These are phyloP conservation scores for Caenorhabditis japonica DNA, from an alignment of 2,888 invertebrate genomes.

Conservation along the genomic window DNA sequence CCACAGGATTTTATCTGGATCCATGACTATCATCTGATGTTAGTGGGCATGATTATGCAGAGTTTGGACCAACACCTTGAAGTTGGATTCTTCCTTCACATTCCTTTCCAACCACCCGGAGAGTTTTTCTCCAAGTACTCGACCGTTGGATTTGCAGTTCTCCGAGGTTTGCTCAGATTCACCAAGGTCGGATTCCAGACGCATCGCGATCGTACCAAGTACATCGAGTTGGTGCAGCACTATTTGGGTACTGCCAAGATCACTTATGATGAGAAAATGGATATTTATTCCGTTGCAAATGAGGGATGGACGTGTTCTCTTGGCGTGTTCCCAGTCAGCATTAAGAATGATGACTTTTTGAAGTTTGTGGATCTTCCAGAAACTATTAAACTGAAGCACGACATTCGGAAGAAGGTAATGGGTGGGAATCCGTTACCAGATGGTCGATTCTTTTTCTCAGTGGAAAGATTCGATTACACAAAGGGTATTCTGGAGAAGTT, in stretches of 20 bases:
- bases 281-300: constrained; percentile 68
- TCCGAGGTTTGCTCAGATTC: constrained; percentile 90
- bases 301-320: constrained; percentile 76
- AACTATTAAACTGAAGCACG: constrained; percentile 61
- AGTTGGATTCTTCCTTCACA: constrained; percentile 92
- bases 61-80: constrained; percentile 80
- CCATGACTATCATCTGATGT: constrained; percentile 93
- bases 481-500: constrained; percentile 77
- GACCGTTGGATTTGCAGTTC: constrained; percentile 82
- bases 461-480: constrained; percentile 77
- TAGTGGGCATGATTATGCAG: constrained; percentile 91
- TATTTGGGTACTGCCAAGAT: constrained; percentile 69
- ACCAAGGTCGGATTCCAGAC: constrained; percentile 83
- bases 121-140: constrained; percentile 81
- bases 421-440: constrained; percentile 68
- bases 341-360: constrained; percentile 77
- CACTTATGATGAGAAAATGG: constrained; percentile 66
- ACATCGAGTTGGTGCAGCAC: constrained; percentile 69
- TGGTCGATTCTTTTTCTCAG: constrained; percentile 75
- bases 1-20: constrained; percentile 88
- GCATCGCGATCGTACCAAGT: constrained; percentile 73
- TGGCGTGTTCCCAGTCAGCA: constrained; percentile 77
- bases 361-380: constrained; percentile 70
- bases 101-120: constrained; percentile 95
- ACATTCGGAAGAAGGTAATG: constrained; percentile 70